These are phyloP conservation scores for Vollenhovia emeryi DNA, from an alignment of 1,140 invertebrate genomes.

Conservation along the genomic window DNA sequence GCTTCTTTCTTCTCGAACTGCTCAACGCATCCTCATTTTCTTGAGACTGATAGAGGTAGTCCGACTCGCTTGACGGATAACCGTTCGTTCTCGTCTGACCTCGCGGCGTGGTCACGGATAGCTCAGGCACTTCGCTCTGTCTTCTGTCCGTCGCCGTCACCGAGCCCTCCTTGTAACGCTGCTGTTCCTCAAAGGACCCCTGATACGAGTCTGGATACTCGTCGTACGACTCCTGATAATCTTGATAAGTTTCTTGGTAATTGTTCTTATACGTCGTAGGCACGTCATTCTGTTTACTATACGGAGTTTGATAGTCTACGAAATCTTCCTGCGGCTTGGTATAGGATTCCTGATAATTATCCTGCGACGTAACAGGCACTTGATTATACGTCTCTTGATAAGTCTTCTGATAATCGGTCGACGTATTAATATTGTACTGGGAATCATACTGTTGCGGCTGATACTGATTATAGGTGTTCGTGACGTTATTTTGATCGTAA, in stretches of 20 bases:
- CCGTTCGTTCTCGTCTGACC: constrained; percentile 80
- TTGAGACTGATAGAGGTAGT: constrained; percentile 79
- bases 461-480: constrained; percentile 75
- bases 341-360: constrained; percentile 72
- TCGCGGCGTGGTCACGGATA: constrained; percentile 80
- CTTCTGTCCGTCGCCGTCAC: constrained; percentile 69
- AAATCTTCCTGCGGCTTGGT: constrained; percentile 74
- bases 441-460: constrained; percentile 76
- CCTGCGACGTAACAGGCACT: constrained; percentile 69
- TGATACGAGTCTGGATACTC: constrained; percentile 80
- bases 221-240: constrained; percentile 75
- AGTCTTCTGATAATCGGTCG: constrained; percentile 73
- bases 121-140: constrained; percentile 80
- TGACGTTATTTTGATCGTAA: constrained; percentile 76
- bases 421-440: constrained; percentile 77
- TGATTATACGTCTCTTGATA: constrained; percentile 74
- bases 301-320: constrained; percentile 72
- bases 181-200: constrained; percentile 76
- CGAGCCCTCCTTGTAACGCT: constrained; percentile 74
- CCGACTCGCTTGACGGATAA: constrained; percentile 79
- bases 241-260: constrained; percentile 75
- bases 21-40: constrained; percentile 73
- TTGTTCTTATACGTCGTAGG: constrained; percentile 72
- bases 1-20: constrained; percentile 73
- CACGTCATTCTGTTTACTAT: constrained; percentile 74